Conservation (phyloP, 53 echinoderm and acorn worm genomes). For the Holothuria scabra region DNA sequence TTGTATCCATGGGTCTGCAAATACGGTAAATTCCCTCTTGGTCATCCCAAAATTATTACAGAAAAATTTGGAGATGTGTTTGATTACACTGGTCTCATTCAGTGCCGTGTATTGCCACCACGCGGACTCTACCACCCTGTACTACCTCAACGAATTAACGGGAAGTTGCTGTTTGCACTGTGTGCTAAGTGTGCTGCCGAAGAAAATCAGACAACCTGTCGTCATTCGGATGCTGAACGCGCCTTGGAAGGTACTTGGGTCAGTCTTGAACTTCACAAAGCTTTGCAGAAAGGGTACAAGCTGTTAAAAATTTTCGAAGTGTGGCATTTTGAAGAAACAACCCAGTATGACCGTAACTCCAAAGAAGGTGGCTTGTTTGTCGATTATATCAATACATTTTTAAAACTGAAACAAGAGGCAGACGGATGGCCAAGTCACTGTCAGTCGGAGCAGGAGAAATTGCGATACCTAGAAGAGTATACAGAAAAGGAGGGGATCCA, state of each 20-base stretch:
- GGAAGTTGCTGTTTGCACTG: slow-evolving; percentile 69
- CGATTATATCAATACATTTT: slow-evolving; percentile 61
- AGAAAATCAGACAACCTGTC: slow-evolving; percentile 30
- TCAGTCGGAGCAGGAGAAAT: slow-evolving; percentile 10
- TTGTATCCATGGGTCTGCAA: too few relatives aligned
- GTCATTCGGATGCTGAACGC: slow-evolving; percentile 52
- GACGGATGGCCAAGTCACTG: slow-evolving; percentile 73
- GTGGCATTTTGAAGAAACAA: too few relatives aligned
- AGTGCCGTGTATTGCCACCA: slow-evolving; percentile 71
- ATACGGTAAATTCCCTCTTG: slow-evolving; percentile 47
- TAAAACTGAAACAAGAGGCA: slow-evolving; percentile 75
- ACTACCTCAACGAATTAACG: slow-evolving; percentile 51
- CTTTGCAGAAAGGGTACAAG: slow-evolving; percentile 57
- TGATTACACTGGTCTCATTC: slow-evolving; percentile 63
- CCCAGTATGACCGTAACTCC: slow-evolving; percentile 46
- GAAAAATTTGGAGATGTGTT: slow-evolving; percentile 52
- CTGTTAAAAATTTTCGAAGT: slow-evolving; percentile 38
- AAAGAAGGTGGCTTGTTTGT: slow-evolving; percentile 63
- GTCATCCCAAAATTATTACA: slow-evolving; percentile 58
- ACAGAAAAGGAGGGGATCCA: too few relatives aligned
- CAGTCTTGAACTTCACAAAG: slow-evolving; percentile 69
- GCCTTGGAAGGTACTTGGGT: slow-evolving; percentile 69
- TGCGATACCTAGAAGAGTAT: too few relatives aligned
- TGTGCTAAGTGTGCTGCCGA: slow-evolving; percentile 54
- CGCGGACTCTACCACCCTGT: slow-evolving; percentile 62